phyloP scores from a whole-genome alignment of 2,113 vertebrate genomes.

The Hippopotamus amphibius region DNA sequence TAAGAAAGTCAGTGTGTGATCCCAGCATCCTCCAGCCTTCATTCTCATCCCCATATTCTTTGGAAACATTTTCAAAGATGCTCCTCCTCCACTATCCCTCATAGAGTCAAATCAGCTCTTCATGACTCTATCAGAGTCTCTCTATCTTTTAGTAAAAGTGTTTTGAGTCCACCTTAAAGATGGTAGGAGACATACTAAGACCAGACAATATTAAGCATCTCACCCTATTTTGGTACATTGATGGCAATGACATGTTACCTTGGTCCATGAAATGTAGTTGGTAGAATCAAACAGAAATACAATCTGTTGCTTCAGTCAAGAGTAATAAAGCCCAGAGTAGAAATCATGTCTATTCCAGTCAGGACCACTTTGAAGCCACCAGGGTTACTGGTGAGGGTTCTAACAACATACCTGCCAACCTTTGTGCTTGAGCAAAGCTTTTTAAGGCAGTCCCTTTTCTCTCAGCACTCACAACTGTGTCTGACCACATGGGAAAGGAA shows the following conservation, averaged over 20 bases:
- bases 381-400: background rate
- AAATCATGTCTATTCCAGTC: background rate
- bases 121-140: background rate
- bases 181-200: background rate
- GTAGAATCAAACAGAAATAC: background rate
- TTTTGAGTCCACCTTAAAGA: background rate
- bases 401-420: background rate
- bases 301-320: background rate
- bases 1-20: background rate
- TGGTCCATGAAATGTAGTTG: background rate
- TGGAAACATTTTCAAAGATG: background rate
- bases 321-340: background rate
- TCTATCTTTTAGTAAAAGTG: background rate
- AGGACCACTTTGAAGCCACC: background rate
- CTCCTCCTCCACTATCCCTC: background rate
- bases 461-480: background rate
- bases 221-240: background rate
- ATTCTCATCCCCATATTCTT: background rate
- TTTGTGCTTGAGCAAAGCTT: background rate
- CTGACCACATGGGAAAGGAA: background rate
- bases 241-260: background rate
- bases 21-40: background rate
- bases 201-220: background rate
- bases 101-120: background rate
- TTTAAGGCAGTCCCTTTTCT: background rate